These are phyloP conservation scores for Drosophila ohnishii DNA, from an alignment of 1,140 invertebrate genomes.

Conservation along the genomic window DNA sequence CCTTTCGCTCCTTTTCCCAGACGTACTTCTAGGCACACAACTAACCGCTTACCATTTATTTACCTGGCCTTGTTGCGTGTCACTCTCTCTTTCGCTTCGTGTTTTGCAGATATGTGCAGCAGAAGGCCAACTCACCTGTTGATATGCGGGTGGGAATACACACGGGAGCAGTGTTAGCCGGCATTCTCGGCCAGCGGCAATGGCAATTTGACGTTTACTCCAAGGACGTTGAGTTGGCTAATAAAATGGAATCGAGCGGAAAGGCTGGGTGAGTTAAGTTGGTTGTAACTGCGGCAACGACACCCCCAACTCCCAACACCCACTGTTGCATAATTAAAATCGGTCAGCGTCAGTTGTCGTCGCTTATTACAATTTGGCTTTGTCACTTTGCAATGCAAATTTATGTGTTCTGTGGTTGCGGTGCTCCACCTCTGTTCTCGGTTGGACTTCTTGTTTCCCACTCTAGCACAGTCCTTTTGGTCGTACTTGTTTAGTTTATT, in stretches of 20 bases:
- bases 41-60: constrained; percentile 8
- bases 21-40: constrained; percentile 12
- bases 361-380: constrained; percentile 52
- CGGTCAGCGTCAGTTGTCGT: constrained; percentile 3
- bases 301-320: constrained; percentile 1
- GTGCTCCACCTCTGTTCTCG: neutral
- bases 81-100: neutral
- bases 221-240: constrained; percentile 98
- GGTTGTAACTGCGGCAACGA: constrained; percentile 6
- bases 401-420: constrained; percentile 45
- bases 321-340: constrained; percentile 57
- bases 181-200: constrained; percentile 97
- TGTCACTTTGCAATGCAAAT: constrained; percentile 65
- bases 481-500: constrained; percentile 5
- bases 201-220: constrained; percentile 99
- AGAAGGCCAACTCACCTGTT: constrained; percentile 96
- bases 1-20: constrained; percentile 5
- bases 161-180: constrained; percentile 97
- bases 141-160: constrained; percentile 99
- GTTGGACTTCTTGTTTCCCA: neutral
- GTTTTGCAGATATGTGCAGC: constrained; percentile 92
- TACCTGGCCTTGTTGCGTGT: constrained; percentile 19
- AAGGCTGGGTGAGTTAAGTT: constrained; percentile 92
- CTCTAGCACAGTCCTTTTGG: neutral
- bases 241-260: constrained; percentile 99